Evolutionary conservation across 1,140 invertebrate species (phyloP), one percentile per base, ranked within the genome.

Genomic region (Macrobrachium rosenbergii): DNA sequence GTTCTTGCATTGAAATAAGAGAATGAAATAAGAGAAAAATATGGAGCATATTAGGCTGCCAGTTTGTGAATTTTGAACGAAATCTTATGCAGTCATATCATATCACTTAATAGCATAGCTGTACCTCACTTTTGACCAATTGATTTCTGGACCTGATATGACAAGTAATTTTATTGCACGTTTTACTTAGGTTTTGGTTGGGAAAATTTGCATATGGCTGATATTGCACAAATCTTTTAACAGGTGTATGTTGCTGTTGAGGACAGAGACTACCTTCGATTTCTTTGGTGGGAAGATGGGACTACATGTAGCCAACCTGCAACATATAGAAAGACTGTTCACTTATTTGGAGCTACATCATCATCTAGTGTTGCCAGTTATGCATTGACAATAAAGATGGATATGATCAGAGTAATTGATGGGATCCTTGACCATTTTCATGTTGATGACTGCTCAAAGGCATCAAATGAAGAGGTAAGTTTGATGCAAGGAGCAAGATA

Each of bases 311-410:
- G 16, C 3, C 11, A 37, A 62, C 52, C 17, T 16, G 72, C 43
- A 11, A 60, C 19, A 2, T 82, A 73, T n/a, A 10, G 80, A 45
- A 82, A 8, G 59, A n/a, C 59, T 3, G 80, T 82, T 12, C 80
- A 82, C 59, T 60, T 82, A 8, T 82, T 82, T 82, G 80, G 52
- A 19, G 80, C 45, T 2, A 63, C 60, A 0, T 82, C 14, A n/a
- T n/a, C n/a, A 12, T 17, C 14, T 17, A 17, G n/a, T 19, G 21
- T n/a, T 73, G 69, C 69, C 21, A 73, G 11, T 73, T 73, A 19
- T 19, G 3, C 69, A 17, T 12, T 21, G 21, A 21, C 14, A 73
- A 14, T 0, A 8, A 23, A 73, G 69, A 73, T 14, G 12, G 21
- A 21, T 14, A 23, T 73, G 2, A 17, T 21, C 69, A 14, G 8